phyloP scores from a whole-genome alignment of 1,140 invertebrate genomes.

The Drosophila burlai region DNA sequence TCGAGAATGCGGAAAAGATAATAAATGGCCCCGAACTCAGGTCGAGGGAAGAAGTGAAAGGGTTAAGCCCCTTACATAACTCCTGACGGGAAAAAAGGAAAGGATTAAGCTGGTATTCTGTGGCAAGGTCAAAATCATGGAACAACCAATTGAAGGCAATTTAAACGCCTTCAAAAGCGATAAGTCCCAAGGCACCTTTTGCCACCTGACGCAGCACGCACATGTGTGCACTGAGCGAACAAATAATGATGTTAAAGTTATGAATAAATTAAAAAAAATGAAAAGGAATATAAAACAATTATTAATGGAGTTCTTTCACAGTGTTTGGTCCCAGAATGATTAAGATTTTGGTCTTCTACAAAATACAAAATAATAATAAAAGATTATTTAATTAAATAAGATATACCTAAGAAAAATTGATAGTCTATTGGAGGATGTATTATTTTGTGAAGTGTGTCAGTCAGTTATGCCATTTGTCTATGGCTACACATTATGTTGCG shows the following conservation, averaged over 20 bases:
- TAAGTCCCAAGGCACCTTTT: constrained; percentile 26
- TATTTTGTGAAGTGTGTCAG: neutral
- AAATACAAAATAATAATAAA: neutral
- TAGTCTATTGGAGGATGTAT: neutral
- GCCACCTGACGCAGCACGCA: constrained; percentile 36
- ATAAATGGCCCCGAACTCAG: constrained; percentile 8
- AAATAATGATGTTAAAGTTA: neutral
- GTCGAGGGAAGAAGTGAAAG: constrained; percentile 23
- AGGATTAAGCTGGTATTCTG: constrained; percentile 11
- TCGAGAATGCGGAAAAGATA: constrained; percentile 40
- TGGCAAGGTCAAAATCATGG: constrained; percentile 32
- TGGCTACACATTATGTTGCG: constrained; percentile 47
- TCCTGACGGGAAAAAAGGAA: neutral
- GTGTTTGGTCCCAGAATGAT: neutral
- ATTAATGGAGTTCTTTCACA: neutral
- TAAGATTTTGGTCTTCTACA: neutral
- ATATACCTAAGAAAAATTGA: too few relatives aligned
- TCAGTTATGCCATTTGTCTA: neutral
- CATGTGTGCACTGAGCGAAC: constrained; percentile 5
- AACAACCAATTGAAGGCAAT: constrained; percentile 28
- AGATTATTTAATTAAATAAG: too few relatives aligned
- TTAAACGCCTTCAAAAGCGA: constrained; percentile 35
- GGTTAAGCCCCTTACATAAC: constrained; percentile 10
- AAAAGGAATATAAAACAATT: too few relatives aligned
- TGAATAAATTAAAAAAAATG: neutral